These are phyloP conservation scores for Aromia moschata DNA, from an alignment of 2,888 invertebrate species.

Conservation along the genomic window DNA sequence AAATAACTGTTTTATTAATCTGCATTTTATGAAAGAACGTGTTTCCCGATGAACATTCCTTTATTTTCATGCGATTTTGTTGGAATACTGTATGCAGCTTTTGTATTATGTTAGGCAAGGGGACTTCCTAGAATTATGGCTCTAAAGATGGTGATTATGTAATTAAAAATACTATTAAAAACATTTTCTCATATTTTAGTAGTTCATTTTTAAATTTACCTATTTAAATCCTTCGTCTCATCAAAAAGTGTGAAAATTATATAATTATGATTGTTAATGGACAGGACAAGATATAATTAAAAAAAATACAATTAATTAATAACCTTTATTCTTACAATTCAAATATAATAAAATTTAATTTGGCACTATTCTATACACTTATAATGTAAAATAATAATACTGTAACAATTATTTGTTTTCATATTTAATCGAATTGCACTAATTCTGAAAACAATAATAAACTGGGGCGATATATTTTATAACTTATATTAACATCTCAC, in stretches of 20 bases:
- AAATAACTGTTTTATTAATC: neutral
- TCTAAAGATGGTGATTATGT: neutral
- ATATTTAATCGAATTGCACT: slow-evolving; percentile 1
- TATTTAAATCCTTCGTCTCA: too few species aligned
- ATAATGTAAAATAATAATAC: slow-evolving; percentile 32
- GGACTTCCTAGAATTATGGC: neutral
- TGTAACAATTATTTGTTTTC: slow-evolving; percentile 20
- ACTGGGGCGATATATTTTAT: too few species aligned
- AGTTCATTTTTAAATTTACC: too few species aligned
- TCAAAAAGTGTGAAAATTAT: too few species aligned
- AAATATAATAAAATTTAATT: slow-evolving; percentile 30
- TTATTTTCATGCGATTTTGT: too few species aligned
- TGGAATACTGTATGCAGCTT: neutral
- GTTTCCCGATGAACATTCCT: too few species aligned
- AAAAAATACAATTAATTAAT: slow-evolving; percentile 19
- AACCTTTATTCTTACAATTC: slow-evolving; percentile 25
- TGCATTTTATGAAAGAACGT: too few species aligned
- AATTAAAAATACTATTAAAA: neutral
- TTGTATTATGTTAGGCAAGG: neutral
- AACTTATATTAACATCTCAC: too few species aligned
- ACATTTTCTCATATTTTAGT: too few species aligned
- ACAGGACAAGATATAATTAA: too few species aligned
- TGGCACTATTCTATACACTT: slow-evolving; percentile 35
- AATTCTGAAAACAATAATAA: neutral
- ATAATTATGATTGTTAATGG: neutral